Evolutionary conservation across 2,888 invertebrate species (phyloP), one percentile per base, ranked within the genome.

Genomic region (Amphipyra tragopoginis): DNA sequence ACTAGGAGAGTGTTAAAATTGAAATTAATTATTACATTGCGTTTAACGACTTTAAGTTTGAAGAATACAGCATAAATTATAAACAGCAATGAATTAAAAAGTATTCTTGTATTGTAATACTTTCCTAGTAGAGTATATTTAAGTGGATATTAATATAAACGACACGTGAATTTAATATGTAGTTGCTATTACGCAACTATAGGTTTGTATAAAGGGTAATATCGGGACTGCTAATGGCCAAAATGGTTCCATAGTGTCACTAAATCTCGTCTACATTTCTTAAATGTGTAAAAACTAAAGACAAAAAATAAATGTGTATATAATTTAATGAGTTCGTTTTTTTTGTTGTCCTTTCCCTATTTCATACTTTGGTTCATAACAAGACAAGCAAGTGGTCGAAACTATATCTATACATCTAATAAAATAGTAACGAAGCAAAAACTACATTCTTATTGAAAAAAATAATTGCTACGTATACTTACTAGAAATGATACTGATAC

Each of bases 261-360:
- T 82, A 79, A 82, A 77, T 83, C 81, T 83, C 79, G 74, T 80
- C 77, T 68, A 76, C 77, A 74, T 83, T 72, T 77, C 83, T 83
- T 84, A 73, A 70, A 75, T 83, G 81, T 84, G 81, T 87, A 82
- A 84, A 85, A 87, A 81, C 80, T 83, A 83, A 83, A 84, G 81
- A 83, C 80, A 86, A 85, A 86, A 86, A 84, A 87, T 88, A 87
- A 87, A 88, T 85, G 86, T 85, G 86, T 86, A 87, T 83, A 79
- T 79, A 82, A 82, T 77, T 63, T 52, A 50, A 26, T 39, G 5
- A 43, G 40, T 34, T 52, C 11, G 36, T 66, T 49, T 64, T 8
- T 42, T 48, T 34, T 13, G 21, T 13, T 39, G 5, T 1, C 7
- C n/a, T 29, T 29, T 29, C 29, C 29, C 29, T 29, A 5, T 7